These are phyloP conservation scores for Acleris sparsana DNA, from an alignment of 2,888 invertebrate genomes.

Conservation along the genomic window DNA sequence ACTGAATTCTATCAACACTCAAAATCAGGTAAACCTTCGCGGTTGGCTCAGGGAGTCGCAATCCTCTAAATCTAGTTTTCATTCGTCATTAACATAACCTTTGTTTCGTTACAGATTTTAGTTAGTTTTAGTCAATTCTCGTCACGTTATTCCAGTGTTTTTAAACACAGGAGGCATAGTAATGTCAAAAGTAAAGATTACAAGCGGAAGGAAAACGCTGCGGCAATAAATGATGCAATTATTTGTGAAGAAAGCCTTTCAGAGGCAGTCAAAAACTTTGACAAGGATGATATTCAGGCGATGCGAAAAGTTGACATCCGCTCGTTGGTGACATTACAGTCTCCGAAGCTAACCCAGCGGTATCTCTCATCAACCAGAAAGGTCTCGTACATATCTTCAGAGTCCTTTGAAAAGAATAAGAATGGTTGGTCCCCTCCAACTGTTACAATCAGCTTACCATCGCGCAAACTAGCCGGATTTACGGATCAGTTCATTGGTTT, in stretches of 20 bases:
- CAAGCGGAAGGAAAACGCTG: constrained; percentile 57
- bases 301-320: constrained; percentile 65
- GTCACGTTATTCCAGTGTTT: constrained; percentile 71
- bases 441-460: constrained; percentile 46
- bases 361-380: constrained; percentile 55
- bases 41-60: background rate
- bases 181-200: constrained; percentile 64
- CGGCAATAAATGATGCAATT: constrained; percentile 59
- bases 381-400: constrained; percentile 67
- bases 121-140: constrained; percentile 80
- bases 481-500: constrained; percentile 63
- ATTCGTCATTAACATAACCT: constrained; percentile 71
- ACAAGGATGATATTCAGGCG: constrained; percentile 71
- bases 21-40: constrained; percentile 72
- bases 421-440: constrained; percentile 62
- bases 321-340: constrained; percentile 54
- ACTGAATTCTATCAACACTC: constrained; percentile 80
- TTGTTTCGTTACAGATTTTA: constrained; percentile 77
- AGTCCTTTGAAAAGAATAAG: constrained; percentile 72
- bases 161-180: constrained; percentile 72
- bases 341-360: constrained; percentile 45
- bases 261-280: constrained; percentile 70
- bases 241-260: constrained; percentile 71
- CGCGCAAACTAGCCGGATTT: constrained; percentile 49
- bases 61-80: constrained; percentile 43